phyloP scores from a whole-genome alignment of 2,113 vertebrate species.

The Tachysurus fulvidraco region DNA sequence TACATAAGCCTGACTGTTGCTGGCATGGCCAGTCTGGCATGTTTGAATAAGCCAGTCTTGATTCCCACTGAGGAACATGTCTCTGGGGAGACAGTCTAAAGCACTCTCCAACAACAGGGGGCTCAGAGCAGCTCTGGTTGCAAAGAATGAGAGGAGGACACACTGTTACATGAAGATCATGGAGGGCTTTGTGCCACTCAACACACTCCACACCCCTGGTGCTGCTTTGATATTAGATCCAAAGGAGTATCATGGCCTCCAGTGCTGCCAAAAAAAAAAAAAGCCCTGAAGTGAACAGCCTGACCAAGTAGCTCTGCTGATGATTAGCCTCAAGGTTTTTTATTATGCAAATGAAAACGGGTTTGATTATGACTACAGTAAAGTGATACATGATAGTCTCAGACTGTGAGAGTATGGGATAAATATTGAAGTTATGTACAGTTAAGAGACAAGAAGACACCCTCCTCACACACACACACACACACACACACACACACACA shows the following conservation, averaged over 20 bases:
- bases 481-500: background rate
- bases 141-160: constrained; percentile 7
- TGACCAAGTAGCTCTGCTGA: background rate
- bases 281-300: background rate
- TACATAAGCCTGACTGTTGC: constrained; percentile 43
- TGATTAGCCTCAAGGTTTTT: constrained; percentile 1
- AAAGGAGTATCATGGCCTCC: constrained; percentile 1
- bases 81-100: constrained; percentile 27
- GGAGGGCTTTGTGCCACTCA: constrained; percentile 6
- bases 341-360: background rate
- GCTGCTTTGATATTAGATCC: constrained; percentile 11
- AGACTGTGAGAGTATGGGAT: background rate
- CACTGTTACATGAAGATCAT: constrained; percentile 6
- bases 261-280: background rate
- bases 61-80: constrained; percentile 34
- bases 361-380: background rate
- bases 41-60: constrained; percentile 29
- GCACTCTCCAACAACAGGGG: background rate
- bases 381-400: background rate
- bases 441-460: background rate
- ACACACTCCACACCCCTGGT: background rate
- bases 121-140: constrained; percentile 11
- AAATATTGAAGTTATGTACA: constrained; percentile 9
- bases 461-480: background rate
- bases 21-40: constrained; percentile 37